Evolutionary conservation across 2,888 invertebrate species (phyloP).

Genomic region (Boloria selene): DNA sequence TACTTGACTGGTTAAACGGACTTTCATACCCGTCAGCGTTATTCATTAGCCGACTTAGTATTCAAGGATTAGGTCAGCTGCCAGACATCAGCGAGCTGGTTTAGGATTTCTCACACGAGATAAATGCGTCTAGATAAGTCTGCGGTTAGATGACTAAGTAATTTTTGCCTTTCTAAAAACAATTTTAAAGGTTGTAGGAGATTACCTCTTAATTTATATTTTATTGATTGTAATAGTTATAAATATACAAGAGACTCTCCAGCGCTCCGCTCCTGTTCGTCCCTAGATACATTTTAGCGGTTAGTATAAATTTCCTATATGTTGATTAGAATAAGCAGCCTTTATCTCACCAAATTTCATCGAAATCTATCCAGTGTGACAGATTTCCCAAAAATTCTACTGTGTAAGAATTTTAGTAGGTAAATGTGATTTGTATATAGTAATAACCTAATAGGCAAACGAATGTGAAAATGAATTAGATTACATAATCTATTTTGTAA

Average conservation of each 20-base stretch:
- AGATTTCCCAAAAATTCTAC: too few species aligned
- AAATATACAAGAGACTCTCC: too few species aligned
- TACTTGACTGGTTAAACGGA: constrained; percentile 26
- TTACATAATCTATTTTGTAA: neutral
- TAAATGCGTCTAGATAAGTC: constrained; percentile 55
- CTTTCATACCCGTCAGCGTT: constrained; percentile 48
- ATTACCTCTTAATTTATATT: constrained; percentile 5
- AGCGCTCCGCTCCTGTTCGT: too few species aligned
- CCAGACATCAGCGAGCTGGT: constrained; percentile 39
- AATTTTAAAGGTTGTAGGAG: constrained; percentile 12
- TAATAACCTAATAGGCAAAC: constrained; percentile 3
- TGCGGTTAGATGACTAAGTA: constrained; percentile 45
- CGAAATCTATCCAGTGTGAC: too few species aligned
- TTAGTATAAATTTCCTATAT: too few species aligned
- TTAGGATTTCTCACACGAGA: constrained; percentile 61
- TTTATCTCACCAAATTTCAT: too few species aligned
- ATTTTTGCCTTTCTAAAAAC: constrained; percentile 32
- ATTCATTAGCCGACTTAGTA: constrained; percentile 59
- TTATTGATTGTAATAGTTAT: neutral
- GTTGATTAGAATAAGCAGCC: too few species aligned
- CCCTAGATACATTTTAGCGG: too few species aligned
- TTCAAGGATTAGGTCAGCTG: constrained; percentile 58
- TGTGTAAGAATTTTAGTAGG: too few species aligned
- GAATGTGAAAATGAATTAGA: neutral
- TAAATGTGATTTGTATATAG: too few species aligned